Evolutionary conservation across 2,113 vertebrate genomes (phyloP).

Genomic region (Sylvia atricapilla): DNA sequence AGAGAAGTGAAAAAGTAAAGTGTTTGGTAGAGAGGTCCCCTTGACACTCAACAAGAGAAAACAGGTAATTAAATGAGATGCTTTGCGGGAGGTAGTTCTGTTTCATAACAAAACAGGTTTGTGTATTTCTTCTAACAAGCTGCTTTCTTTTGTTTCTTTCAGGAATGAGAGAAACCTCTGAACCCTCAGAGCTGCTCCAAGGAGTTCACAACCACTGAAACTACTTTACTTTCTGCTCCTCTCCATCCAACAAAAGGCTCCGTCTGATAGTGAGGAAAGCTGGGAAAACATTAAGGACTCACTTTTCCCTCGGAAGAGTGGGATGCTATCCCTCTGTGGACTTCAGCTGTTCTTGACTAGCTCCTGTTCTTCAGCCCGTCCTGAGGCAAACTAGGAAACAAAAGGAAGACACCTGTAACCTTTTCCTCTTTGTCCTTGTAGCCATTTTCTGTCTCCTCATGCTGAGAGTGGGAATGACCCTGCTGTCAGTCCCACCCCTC

Average conservation of each 20-base stretch:
- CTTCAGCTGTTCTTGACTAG: not conserved
- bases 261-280: not conserved
- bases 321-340: not conserved
- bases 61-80: not conserved
- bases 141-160: not conserved
- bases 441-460: not conserved
- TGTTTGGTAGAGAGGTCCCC: not conserved
- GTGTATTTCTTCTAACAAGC: not conserved
- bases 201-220: not conserved
- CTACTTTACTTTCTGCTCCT: slow-evolving; percentile 42
- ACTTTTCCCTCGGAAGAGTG: not conserved
- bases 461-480: not conserved
- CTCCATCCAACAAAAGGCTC: not conserved
- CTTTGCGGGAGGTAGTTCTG: not conserved
- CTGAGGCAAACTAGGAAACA: not conserved
- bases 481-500: rapidly evolving
- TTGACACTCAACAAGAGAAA: not conserved
- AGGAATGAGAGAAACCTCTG: slow-evolving; percentile 46
- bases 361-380: not conserved
- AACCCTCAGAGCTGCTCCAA: not conserved
- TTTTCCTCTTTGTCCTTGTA: not conserved
- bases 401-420: not conserved
- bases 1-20: not conserved
- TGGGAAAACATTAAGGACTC: not conserved
- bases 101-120: not conserved